Conservation (phyloP, 2,113 vertebrate genomes). For the Antidorcas marsupialis region DNA sequence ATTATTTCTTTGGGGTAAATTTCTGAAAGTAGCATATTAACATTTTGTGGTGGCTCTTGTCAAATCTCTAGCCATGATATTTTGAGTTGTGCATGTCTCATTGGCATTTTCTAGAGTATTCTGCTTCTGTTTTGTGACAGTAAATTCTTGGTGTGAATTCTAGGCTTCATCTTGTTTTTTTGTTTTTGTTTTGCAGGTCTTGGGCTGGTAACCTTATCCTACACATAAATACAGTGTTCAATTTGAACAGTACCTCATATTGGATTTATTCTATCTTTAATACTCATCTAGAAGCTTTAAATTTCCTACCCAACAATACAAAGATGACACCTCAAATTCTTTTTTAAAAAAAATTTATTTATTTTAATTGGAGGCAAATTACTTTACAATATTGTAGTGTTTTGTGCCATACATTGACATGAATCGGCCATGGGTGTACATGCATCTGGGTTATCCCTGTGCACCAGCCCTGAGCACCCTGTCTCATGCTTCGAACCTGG, state of each 20-base stretch:
- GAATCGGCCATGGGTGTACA: background rate
- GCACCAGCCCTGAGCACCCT: background rate
- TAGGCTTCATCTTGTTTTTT: background rate
- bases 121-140: background rate
- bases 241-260: background rate
- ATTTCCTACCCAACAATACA: background rate
- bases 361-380: background rate
- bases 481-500: background rate
- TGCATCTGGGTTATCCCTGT: background rate
- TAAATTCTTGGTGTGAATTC: background rate
- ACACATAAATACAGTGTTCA: background rate
- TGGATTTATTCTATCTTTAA: background rate
- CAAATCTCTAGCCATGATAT: background rate
- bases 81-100: background rate
- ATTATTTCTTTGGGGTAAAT: background rate
- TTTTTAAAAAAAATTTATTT: background rate
- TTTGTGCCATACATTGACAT: background rate
- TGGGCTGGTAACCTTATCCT: background rate
- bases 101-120: background rate
- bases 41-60: background rate
- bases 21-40: background rate
- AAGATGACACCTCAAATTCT: background rate
- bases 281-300: background rate
- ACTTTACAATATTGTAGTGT: background rate
- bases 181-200: background rate